These are phyloP conservation scores for Platichthys flesus DNA, from an alignment of 2,113 vertebrate species.

Conservation along the genomic window DNA sequence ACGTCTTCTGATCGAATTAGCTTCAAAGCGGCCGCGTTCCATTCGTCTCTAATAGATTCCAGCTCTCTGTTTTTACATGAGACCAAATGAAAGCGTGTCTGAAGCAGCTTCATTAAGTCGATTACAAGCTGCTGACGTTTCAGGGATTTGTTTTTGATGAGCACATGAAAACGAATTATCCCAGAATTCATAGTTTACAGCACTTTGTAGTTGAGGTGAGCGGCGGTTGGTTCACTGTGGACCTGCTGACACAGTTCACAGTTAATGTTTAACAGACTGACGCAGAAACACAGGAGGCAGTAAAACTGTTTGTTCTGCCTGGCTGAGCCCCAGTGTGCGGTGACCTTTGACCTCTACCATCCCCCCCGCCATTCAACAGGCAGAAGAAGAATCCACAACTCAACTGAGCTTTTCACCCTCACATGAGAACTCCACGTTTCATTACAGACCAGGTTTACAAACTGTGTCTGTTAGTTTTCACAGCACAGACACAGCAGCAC, in stretches of 20 bases:
- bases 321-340: slow-evolving; percentile 35
- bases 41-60: slow-evolving; percentile 31
- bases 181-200: not conserved
- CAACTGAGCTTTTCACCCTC: too few species aligned
- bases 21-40: slow-evolving; percentile 25
- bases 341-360: slow-evolving; percentile 65
- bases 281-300: slow-evolving; percentile 28
- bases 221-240: slow-evolving; percentile 19
- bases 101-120: slow-evolving; percentile 34
- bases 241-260: slow-evolving; percentile 37
- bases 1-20: slow-evolving; percentile 15
- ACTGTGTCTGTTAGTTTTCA: too few species aligned
- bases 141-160: slow-evolving; percentile 17
- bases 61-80: not conserved
- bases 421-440: too few species aligned
- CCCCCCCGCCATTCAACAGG: slow-evolving; percentile 7
- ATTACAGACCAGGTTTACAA: too few species aligned
- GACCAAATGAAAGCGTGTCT: not conserved
- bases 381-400: too few species aligned
- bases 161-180: slow-evolving; percentile 1
- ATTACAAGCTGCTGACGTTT: slow-evolving; percentile 43
- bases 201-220: slow-evolving; percentile 31
- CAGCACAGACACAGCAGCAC: too few species aligned
- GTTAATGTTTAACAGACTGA: slow-evolving; percentile 45
- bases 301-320: slow-evolving; percentile 61